Conservation (phyloP, 2,797 vertebrate species). For the Silurus aristotelis region DNA sequence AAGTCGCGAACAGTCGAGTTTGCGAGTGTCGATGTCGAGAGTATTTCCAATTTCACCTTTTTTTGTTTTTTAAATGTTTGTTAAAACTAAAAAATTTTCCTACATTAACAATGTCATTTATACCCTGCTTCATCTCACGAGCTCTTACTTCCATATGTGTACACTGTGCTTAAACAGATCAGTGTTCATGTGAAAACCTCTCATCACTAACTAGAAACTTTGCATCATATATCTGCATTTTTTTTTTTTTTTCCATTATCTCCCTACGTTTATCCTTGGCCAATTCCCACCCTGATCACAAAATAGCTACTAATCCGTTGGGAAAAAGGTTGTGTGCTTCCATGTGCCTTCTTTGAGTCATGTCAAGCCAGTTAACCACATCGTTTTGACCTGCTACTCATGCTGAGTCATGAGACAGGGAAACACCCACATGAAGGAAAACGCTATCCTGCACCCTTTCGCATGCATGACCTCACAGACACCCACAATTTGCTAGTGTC, state of each 20-base stretch:
- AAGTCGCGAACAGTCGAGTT: no score
- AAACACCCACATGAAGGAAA: neutral
- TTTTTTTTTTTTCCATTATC: neutral
- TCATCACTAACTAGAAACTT: neutral
- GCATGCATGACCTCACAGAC: neutral
- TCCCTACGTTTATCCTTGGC: neutral
- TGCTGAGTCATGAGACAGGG: neutral
- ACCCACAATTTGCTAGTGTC: neutral
- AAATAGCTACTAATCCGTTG: neutral
- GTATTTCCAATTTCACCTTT: neutral
- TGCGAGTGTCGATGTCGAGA: no score
- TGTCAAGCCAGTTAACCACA: neutral
- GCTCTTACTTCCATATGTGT: neutral
- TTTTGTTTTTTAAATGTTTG: neutral
- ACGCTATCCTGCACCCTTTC: neutral
- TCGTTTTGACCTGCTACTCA: neutral
- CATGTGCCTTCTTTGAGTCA: neutral
- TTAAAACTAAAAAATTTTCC: neutral
- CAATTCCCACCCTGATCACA: neutral
- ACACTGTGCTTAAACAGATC: neutral
- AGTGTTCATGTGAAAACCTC: neutral
- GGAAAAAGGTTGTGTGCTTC: neutral
- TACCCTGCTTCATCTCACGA: neutral
- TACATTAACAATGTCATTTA: neutral
- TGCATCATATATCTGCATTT: neutral